Base-by-base conservation (phyloP, 30 jellyfish, hydroid and myxozoan species). In the Aurelia sp. region DNA sequence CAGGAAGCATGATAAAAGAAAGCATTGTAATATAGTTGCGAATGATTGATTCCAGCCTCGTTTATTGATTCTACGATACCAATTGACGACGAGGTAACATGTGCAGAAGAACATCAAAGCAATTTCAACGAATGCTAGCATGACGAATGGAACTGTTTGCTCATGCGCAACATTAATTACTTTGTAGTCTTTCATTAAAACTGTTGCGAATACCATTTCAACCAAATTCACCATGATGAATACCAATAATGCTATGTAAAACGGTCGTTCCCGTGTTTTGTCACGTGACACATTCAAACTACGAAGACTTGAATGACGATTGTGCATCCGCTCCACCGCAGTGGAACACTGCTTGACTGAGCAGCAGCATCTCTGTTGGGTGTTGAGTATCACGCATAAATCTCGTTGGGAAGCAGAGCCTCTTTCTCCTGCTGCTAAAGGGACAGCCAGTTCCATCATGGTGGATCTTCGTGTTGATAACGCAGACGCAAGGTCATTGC, bases 11-110 rank as follows among this genome's bases (percentile, higher is more conserved):
- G 85, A 84, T 3, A 82, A 74, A 35, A 82, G 79, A 82, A 82
- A 82, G 72, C 92, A 82, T 48, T 82, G 92, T 62, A 82, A 19
- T 22, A 71, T 70, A 13, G 79, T 82, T 21, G 85, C 21, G 50
- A 69, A 82, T 2, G 92, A 82, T 82, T 71, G 81, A 52, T 71
- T 82, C 92, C 92, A 82, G 30, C 79, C 84, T 53, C 62, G 35
- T 71, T 82, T 82, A 68, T 35, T 19, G 31, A 19, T 33, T 40
- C 92, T 70, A n/a, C 50, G 75, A 37, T 50, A 50, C 37, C 62
- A 55, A 20, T 23, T 55, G 18, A 51, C 35, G 8, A 82, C 20
- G 19, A 70, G 20, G 52, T 82, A 82, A 11, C 37, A 70, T 41
- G 66, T 15, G 69, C 66, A 48, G 47, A 22, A 82, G 48, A 62